phyloP scores from a whole-genome alignment of 2,113 vertebrate genomes.

The Phylloscopus trochilus region DNA sequence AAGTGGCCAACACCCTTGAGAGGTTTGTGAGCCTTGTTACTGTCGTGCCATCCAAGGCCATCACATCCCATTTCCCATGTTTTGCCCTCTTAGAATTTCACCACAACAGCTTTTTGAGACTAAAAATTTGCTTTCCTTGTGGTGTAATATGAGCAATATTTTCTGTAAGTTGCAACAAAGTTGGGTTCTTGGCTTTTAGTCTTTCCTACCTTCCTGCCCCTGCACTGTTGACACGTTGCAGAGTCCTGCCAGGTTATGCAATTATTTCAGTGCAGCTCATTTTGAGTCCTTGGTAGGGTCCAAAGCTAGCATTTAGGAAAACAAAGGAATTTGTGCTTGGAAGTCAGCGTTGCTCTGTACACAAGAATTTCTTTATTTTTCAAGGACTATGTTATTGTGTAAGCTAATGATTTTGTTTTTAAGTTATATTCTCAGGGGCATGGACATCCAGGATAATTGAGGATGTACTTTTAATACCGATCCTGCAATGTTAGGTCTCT shows the following conservation, averaged over 20 bases:
- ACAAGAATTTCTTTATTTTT: background rate
- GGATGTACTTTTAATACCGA: background rate
- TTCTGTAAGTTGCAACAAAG: background rate
- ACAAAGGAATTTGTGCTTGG: conserved; percentile 50
- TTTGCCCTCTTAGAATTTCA: background rate
- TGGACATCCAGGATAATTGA: background rate
- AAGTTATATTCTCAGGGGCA: conserved; percentile 25
- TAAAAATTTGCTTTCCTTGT: background rate
- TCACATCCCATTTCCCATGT: background rate
- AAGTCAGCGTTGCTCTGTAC: conserved; percentile 6
- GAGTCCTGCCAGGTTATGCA: background rate
- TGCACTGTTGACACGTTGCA: background rate
- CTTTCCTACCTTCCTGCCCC: background rate
- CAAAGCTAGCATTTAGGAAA: conserved; percentile 33
- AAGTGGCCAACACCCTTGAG: background rate
- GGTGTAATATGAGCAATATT: background rate
- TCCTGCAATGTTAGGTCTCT: background rate
- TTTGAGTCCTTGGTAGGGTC: background rate
- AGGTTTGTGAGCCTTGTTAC: background rate
- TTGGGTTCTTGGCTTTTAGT: background rate
- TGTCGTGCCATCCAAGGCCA: fast-evolving
- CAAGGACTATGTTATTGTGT: background rate
- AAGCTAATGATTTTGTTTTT: conserved; percentile 50
- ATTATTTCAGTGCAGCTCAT: background rate
- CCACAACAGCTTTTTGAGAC: background rate